Percentiles rank a stretch among this genome's conserved stretches.
phyloP scores from a whole-genome alignment of 2,797 vertebrate genomes.

The Tragopan temminckii region DNA sequence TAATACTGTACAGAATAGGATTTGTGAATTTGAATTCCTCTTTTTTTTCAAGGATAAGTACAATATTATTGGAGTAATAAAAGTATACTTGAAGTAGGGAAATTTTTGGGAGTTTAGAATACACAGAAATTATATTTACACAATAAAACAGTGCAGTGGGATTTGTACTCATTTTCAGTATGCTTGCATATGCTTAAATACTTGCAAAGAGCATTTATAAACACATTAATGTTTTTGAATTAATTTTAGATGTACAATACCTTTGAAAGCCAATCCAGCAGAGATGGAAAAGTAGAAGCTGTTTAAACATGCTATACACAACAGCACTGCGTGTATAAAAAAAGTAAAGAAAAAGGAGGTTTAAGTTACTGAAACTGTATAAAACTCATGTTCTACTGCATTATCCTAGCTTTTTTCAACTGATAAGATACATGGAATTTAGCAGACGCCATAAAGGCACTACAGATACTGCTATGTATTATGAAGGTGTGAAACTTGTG shows the following conservation, averaged over 20 bases:
- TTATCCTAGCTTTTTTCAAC: conserved; percentile 18
- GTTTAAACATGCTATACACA: conserved; percentile 14
- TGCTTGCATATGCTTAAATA: background rate
- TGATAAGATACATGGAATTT: conserved; percentile 7
- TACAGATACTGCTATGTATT: background rate
- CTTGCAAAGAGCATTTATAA: conserved; percentile 39
- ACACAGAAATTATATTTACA: conserved; percentile 36
- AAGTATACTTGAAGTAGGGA: conserved; percentile 35
- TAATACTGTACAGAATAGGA: background rate
- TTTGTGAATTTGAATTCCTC: background rate
- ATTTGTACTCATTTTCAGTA: conserved; percentile 20
- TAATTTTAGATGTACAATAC: background rate
- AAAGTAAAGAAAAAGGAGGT: background rate
- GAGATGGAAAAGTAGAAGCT: background rate
- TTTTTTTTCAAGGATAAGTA: conserved; percentile 38
- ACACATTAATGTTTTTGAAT: conserved; percentile 1
- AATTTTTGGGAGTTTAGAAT: background rate
- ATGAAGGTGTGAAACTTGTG: background rate
- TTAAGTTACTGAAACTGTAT: background rate
- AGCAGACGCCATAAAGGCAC: conserved; percentile 3
- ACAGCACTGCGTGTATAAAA: background rate
- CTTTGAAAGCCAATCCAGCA: background rate
- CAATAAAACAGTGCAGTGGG: background rate
- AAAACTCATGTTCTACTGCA: background rate
- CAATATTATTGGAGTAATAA: conserved; percentile 11